Base-by-base conservation (phyloP, 2,888 invertebrate species). In the Napeogenes inachia region DNA sequence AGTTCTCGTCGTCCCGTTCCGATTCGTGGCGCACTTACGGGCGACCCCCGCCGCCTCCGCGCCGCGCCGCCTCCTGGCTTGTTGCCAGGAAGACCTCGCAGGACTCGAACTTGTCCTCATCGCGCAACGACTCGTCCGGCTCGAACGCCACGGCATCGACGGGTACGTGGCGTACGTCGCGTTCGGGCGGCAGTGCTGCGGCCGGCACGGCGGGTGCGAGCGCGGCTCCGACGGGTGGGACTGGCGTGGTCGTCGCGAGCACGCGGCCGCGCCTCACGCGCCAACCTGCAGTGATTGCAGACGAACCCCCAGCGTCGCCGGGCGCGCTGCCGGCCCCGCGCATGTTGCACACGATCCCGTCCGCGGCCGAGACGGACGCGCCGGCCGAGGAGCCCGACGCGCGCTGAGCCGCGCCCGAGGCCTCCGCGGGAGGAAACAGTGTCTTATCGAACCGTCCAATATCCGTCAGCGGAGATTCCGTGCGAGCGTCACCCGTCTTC, bases 1-100 rank as follows among this genome's bases (percentile, higher is more conserved):
- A 97, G 82, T 97, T 96, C 87, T 96, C 96, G 70, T 97, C 96
- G 55, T 74, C 92, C 95, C 68, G 94, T 96, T 53, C 74, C 13
- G 74, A 74, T 65, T 74, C 74, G 42, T 74, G 95, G 96, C 62
- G 96, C 95, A 4, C 92, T 95, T 66, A 97, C 96, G 93, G 93
- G 45, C 95, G 96, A 71, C 93, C 95, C 57, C 95, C 97, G 60
- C 95, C 96, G 0, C 94, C 95, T 1, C 94, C 96, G 75, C 91
- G 97, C 60, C 92, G 97, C 69, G 95, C 96, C 56, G 95, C 96
- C 0, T 96, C 96, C 0, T 97, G 97, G 97, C 89, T 97, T 65
- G 95, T 97, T 35, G 96, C 97, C n/a, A 91, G 97, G 59, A 97
- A 97, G 86, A 96, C 97, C 0, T 97, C 96, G 12, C 97, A 97